Conservation (phyloP, 2,888 invertebrate genomes). For the Drosophila cognata region DNA sequence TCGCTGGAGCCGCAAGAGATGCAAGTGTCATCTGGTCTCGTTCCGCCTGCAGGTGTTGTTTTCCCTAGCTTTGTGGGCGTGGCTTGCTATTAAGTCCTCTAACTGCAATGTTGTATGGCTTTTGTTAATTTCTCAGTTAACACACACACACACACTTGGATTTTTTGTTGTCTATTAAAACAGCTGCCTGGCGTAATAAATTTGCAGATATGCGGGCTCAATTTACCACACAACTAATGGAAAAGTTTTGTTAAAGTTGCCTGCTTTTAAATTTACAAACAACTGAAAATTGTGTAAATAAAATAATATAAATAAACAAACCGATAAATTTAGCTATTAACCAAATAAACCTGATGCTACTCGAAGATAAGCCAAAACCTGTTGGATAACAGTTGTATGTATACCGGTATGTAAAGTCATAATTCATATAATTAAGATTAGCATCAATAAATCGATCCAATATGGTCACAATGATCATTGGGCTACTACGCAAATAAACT, state of each 20-base stretch:
- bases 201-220: slow-evolving; percentile 30
- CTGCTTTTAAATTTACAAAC: not conserved
- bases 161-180: slow-evolving; percentile 9
- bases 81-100: not conserved
- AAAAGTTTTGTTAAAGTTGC: slow-evolving; percentile 18
- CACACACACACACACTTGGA: not conserved
- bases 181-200: slow-evolving; percentile 20
- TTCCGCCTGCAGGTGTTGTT: slow-evolving; percentile 38
- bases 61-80: not conserved
- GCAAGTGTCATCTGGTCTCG: slow-evolving; percentile 10
- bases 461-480: not conserved
- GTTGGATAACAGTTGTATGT: not conserved
- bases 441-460: not conserved
- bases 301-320: not conserved
- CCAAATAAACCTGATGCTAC: not conserved
- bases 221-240: slow-evolving; percentile 10
- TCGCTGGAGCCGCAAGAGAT: slow-evolving; percentile 33
- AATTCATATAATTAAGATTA: not conserved
- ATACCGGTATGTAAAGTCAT: not conserved
- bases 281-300: not conserved
- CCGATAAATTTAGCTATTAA: not conserved
- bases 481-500: not conserved
- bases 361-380: not conserved
- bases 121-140: slow-evolving; percentile 23
- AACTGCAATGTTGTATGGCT: slow-evolving; percentile 23